Evolutionary conservation across 23 tunicate genomes (phyloP).

Genomic region (Oikopleura albicans): DNA sequence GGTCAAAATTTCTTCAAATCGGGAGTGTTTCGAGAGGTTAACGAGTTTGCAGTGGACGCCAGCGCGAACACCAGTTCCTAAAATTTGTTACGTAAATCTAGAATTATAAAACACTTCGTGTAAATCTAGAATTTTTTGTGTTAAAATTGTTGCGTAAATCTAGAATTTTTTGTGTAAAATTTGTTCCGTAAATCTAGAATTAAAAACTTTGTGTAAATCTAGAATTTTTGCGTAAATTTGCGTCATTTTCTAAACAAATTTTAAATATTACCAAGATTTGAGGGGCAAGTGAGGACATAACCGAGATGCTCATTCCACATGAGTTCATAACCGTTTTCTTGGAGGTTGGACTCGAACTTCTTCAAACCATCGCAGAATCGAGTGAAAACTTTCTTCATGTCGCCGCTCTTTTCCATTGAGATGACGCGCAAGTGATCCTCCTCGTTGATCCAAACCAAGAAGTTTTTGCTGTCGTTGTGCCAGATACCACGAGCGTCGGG

Average conservation of each 20-base stretch:
- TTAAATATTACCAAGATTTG: conserved; percentile 23
- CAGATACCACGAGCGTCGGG: conserved; percentile 63
- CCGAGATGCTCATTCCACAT: conserved; percentile 36
- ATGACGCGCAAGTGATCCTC: conserved; percentile 40
- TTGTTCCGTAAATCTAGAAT: no score
- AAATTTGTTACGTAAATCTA: neutral
- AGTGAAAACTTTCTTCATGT: conserved; percentile 32
- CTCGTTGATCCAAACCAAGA: conserved; percentile 39
- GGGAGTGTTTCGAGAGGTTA: conserved; percentile 19
- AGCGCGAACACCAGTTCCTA: conserved; percentile 33
- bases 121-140: no score
- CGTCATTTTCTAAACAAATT: no score
- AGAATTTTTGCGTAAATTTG: no score
- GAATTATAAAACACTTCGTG: no score
- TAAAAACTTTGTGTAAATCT: no score
- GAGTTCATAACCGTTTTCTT: conserved; percentile 22
- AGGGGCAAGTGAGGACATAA: conserved; percentile 42
- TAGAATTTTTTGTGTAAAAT: no score
- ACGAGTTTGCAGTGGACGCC: conserved; percentile 28
- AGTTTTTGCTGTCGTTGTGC: conserved; percentile 46
- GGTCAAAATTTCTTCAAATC: conserved; percentile 21
- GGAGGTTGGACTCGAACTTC: conserved; percentile 17
- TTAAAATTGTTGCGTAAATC: no score
- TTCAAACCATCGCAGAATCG: conserved; percentile 28
- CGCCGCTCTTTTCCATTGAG: conserved; percentile 31